These are phyloP conservation scores for Pagetopsis macropterus DNA, from an alignment of 2,797 vertebrate species.

Conservation along the genomic window DNA sequence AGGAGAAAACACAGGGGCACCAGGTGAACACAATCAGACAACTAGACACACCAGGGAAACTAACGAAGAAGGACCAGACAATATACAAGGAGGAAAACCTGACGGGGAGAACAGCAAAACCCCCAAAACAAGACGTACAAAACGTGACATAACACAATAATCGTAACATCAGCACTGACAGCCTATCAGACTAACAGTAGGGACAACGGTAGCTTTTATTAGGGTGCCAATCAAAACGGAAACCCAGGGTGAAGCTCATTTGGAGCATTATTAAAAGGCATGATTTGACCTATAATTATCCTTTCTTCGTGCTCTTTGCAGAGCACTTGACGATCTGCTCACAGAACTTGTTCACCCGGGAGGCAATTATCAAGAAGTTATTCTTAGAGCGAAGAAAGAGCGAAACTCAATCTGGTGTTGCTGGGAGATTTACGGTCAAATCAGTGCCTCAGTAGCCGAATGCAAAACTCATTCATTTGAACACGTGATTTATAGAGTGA, in stretches of 20 bases:
- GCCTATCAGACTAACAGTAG: constrained; percentile 23
- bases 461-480: constrained; percentile 23
- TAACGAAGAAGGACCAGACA: too few species aligned
- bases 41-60: too few species aligned
- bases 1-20: too few species aligned
- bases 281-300: constrained; percentile 68
- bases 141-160: too few species aligned
- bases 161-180: not conserved
- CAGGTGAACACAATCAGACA: too few species aligned
- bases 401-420: constrained; percentile 45
- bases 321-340: constrained; percentile 48
- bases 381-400: constrained; percentile 34
- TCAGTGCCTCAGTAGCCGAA: not conserved
- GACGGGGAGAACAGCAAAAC: too few species aligned
- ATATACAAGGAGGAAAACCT: too few species aligned
- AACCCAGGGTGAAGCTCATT: constrained; percentile 47
- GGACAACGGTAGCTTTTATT: constrained; percentile 27
- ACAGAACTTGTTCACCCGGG: constrained; percentile 33
- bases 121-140: too few species aligned
- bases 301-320: constrained; percentile 23
- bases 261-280: constrained; percentile 58
- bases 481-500: constrained; percentile 19
- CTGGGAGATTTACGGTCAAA: constrained; percentile 44
- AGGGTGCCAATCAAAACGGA: constrained; percentile 39
- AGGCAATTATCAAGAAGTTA: constrained; percentile 58